A percentile compares a stretch with the other conserved stretches of the same genome.
Conservation (phyloP, 2,888 invertebrate species). For the Orchesellides sinensis region DNA sequence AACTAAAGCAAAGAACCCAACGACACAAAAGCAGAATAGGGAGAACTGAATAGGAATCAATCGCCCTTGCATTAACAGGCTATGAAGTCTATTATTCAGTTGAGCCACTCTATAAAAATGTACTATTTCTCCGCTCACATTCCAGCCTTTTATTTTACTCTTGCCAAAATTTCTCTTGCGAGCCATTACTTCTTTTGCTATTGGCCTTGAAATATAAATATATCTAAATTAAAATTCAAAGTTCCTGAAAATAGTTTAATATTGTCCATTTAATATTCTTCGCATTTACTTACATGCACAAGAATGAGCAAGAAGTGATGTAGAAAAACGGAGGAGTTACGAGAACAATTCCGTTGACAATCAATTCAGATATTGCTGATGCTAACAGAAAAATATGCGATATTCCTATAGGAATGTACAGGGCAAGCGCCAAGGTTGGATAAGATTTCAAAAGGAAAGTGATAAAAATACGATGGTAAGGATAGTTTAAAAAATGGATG, state of each 20-base stretch:
- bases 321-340: background rate
- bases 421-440: background rate
- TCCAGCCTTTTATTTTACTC: background rate
- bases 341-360: background rate
- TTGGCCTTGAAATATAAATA: no score
- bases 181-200: no score
- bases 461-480: background rate
- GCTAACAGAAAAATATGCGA: background rate
- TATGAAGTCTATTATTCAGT: background rate
- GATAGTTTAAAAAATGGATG: background rate
- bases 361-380: background rate
- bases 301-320: background rate
- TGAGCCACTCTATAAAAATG: slow-evolving; percentile 22
- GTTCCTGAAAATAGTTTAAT: background rate
- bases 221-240: background rate
- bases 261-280: background rate
- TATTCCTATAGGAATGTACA: background rate
- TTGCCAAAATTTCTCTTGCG: background rate
- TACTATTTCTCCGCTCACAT: background rate
- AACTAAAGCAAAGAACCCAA: slow-evolving; percentile 18
- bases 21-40: slow-evolving; percentile 16
- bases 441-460: background rate
- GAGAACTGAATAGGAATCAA: slow-evolving; percentile 40
- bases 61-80: slow-evolving; percentile 25
- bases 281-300: background rate